phyloP scores from a whole-genome alignment of 1,140 invertebrate species.

The Cheumatopsyche charites region DNA sequence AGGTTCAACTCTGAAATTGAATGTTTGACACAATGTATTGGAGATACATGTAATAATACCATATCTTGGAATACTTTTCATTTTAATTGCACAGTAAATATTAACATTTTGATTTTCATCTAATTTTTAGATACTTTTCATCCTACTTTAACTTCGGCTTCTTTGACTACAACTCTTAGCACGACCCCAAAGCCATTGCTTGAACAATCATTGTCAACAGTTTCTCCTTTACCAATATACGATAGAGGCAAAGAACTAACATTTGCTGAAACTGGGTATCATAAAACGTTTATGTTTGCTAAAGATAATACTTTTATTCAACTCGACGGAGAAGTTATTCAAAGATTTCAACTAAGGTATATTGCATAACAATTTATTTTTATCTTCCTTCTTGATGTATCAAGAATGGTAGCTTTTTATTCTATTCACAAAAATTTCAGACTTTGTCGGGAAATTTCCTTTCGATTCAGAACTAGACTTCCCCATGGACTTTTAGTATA shows the following conservation, averaged over 20 bases:
- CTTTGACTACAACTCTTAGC: slow-evolving; percentile 56
- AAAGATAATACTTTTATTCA: slow-evolving; percentile 88
- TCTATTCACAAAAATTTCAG: slow-evolving; percentile 60
- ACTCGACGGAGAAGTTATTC: slow-evolving; percentile 82
- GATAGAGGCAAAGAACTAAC: slow-evolving; percentile 77
- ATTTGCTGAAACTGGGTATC: slow-evolving; percentile 79
- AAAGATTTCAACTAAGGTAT: slow-evolving; percentile 83
- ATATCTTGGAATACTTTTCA: neutral
- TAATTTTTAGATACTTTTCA: slow-evolving; percentile 58
- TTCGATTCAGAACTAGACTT: slow-evolving; percentile 83
- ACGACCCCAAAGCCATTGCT: slow-evolving; percentile 56
- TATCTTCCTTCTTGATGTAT: neutral
- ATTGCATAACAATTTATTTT: neutral
- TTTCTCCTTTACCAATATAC: slow-evolving; percentile 70
- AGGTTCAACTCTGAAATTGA: slow-evolving; percentile 75
- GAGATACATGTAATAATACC: slow-evolving; percentile 58
- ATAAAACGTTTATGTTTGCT: slow-evolving; percentile 84
- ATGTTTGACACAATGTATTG: slow-evolving; percentile 70
- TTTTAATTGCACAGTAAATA: neutral
- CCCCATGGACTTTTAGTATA: slow-evolving; percentile 87
- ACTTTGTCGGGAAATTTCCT: slow-evolving; percentile 84
- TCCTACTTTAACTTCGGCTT: slow-evolving; percentile 59
- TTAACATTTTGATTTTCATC: neutral
- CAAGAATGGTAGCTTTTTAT: neutral
- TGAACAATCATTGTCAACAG: slow-evolving; percentile 55